Percentiles rank a stretch among this genome's conserved stretches.
Evolutionary conservation across 2,888 invertebrate species (phyloP).

Genomic region (Laothoe populi): DNA sequence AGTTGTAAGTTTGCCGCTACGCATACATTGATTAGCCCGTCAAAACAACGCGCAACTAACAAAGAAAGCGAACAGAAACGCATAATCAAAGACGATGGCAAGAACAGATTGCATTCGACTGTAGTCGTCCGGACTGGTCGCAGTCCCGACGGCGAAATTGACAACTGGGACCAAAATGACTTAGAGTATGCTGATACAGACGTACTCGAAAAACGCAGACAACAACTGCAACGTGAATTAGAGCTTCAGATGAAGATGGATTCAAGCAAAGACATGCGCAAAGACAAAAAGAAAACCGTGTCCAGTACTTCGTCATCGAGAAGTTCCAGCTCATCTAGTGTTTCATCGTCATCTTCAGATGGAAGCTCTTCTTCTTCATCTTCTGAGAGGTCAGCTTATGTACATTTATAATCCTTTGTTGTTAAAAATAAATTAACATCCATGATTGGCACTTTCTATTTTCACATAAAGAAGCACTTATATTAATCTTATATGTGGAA

Average conservation of each 20-base stretch:
- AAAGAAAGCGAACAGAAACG: slow-evolving; percentile 85
- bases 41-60: slow-evolving; percentile 88
- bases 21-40: slow-evolving; percentile 90
- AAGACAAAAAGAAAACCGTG: slow-evolving; percentile 88
- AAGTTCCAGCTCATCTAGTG: slow-evolving; percentile 87
- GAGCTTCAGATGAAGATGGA: slow-evolving; percentile 92
- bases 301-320: slow-evolving; percentile 89
- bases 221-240: slow-evolving; percentile 90
- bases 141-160: slow-evolving; percentile 88
- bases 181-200: slow-evolving; percentile 93
- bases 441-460: slow-evolving; percentile 1
- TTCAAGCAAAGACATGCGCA: slow-evolving; percentile 86
- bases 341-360: slow-evolving; percentile 87
- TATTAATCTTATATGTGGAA: neutral
- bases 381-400: slow-evolving; percentile 70
- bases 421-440: neutral
- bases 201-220: slow-evolving; percentile 90
- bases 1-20: slow-evolving; percentile 90
- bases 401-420: neutral
- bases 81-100: slow-evolving; percentile 85
- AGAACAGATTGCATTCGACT: slow-evolving; percentile 87
- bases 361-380: slow-evolving; percentile 87
- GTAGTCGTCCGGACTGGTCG: slow-evolving; percentile 84
- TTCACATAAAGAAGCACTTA: neutral
- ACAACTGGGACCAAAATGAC: slow-evolving; percentile 91